A percentile compares a stretch with the other conserved stretches of the same genome.
Evolutionary conservation across 2,888 invertebrate species (phyloP).

Genomic region (Euzophera pinguis): DNA sequence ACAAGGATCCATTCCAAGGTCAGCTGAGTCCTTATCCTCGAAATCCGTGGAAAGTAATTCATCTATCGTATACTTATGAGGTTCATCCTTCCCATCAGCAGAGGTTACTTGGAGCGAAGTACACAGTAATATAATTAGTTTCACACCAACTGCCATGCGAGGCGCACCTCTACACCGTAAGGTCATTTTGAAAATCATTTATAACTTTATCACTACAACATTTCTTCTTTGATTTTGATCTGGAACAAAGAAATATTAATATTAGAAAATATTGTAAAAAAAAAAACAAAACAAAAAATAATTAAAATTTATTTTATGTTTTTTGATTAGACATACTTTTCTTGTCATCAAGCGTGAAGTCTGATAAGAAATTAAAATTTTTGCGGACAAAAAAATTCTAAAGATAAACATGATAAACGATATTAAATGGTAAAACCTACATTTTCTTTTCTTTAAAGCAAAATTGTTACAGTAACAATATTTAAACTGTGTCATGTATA

Average conservation of each 20-base stretch:
- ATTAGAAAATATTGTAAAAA: not conserved
- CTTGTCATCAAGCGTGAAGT: no score
- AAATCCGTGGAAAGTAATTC: constrained; percentile 83
- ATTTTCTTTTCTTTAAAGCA: no score
- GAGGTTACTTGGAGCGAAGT: constrained; percentile 38
- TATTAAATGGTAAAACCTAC: no score
- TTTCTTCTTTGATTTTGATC: constrained; percentile 39
- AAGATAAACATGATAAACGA: no score
- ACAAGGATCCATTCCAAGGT: constrained; percentile 91
- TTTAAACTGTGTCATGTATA: no score
- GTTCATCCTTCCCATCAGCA: constrained; percentile 52
- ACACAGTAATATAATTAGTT: constrained; percentile 51
- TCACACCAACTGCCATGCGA: constrained; percentile 37
- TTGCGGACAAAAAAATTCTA: no score
- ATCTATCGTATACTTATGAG: constrained; percentile 82
- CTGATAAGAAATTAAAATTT: no score
- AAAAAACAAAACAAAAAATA: no score
- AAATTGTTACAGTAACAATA: no score
- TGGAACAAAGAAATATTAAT: constrained; percentile 49
- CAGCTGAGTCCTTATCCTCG: constrained; percentile 84
- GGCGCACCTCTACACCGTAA: constrained; percentile 43
- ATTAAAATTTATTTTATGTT: no score
- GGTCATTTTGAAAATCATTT: constrained; percentile 43
- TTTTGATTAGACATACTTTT: no score
- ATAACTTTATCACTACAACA: constrained; percentile 52